Percentiles rank a stretch among this genome's conserved stretches.
phyloP scores from a whole-genome alignment of 2,113 vertebrate genomes.

The Australoheros scitulus region DNA sequence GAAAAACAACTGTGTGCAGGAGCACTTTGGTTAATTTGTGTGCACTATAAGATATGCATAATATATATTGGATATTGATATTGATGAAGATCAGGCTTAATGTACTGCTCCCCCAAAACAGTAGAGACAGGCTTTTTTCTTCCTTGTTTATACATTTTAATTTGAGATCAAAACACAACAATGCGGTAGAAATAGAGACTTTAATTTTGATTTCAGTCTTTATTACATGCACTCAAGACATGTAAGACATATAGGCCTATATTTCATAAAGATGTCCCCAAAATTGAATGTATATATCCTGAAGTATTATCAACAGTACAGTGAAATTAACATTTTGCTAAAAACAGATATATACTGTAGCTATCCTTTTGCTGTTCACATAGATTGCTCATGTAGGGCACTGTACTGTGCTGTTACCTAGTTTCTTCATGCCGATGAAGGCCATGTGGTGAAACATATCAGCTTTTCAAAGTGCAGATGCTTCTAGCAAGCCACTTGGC shows the following conservation, averaged over 20 bases:
- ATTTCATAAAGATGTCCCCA: not conserved
- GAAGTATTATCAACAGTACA: not conserved
- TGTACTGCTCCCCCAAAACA: not conserved
- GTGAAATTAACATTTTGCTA: not conserved
- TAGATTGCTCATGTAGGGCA: not conserved
- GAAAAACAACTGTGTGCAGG: not conserved
- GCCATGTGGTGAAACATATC: not conserved
- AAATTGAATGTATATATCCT: not conserved
- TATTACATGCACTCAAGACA: not conserved
- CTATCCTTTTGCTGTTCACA: not conserved
- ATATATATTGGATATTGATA: not conserved
- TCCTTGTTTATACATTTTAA: not conserved
- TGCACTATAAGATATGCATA: not conserved
- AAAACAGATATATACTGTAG: not conserved
- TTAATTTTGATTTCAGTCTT: not conserved
- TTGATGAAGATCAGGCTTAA: not conserved
- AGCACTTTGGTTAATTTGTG: not conserved
- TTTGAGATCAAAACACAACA: not conserved
- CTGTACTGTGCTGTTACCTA: not conserved
- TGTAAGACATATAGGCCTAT: not conserved
- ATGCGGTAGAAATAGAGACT: not conserved
- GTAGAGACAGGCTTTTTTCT: not conserved
- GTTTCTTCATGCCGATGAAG: not conserved
- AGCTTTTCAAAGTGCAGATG: slow-evolving; percentile 1
- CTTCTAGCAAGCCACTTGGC: not conserved